A percentile compares a stretch with the other conserved stretches of the same genome.
Evolutionary conservation across 1,140 invertebrate genomes (phyloP).

Genomic region (Anoplolepis gracilipes): DNA sequence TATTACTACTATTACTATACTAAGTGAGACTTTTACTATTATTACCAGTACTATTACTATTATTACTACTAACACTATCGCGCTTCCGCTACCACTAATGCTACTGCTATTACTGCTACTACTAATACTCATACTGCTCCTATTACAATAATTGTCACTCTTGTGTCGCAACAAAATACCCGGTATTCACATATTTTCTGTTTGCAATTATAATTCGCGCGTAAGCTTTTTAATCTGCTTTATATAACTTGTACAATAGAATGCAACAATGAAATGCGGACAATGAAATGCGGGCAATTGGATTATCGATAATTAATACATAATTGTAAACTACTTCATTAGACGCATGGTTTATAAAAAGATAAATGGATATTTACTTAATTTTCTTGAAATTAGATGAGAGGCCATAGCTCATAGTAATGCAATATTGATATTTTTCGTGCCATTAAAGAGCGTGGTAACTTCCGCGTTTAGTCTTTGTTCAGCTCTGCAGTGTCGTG

Average conservation of each 20-base stretch:
- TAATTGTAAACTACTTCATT: constrained; percentile 22
- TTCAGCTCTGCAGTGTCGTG: constrained; percentile 83
- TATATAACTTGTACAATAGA: constrained; percentile 2
- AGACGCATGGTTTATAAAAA: neutral
- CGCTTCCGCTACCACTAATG: constrained; percentile 27
- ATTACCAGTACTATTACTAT: constrained; percentile 25
- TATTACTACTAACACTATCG: constrained; percentile 8
- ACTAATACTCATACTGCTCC: constrained; percentile 21
- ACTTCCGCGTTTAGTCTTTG: constrained; percentile 84
- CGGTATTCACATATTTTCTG: neutral
- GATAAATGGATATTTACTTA: neutral
- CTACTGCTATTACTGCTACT: constrained; percentile 23
- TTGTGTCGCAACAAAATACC: constrained; percentile 15
- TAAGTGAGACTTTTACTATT: constrained; percentile 16
- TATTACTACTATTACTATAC: constrained; percentile 40
- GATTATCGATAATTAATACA: neutral
- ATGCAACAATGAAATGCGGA: constrained; percentile 3
- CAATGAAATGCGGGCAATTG: constrained; percentile 14
- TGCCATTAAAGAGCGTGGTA: constrained; percentile 86
- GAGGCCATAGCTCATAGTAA: constrained; percentile 3
- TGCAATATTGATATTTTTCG: constrained; percentile 74
- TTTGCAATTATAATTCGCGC: constrained; percentile 27
- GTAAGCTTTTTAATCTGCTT: constrained; percentile 22
- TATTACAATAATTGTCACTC: neutral
- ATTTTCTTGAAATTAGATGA: constrained; percentile 39